Base-by-base conservation (phyloP, 2,888 invertebrate species). In the Oeneis ivallda region DNA sequence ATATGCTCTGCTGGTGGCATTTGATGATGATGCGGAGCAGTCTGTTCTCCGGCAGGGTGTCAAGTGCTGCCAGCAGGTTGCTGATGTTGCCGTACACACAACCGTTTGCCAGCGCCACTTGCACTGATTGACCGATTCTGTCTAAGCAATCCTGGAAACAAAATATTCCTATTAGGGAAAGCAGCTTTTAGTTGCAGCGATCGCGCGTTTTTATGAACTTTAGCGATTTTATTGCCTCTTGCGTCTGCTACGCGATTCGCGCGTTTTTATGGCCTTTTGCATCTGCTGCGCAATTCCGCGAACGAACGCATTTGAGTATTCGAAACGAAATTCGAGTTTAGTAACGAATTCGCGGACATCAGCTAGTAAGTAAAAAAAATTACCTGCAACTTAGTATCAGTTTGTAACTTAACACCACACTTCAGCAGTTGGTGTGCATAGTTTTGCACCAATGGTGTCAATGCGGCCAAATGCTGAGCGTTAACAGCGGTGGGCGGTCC, bases 21-120 rank as follows among this genome's bases (percentile, higher is more conserved):
- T 92, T 92, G 15, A 95, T 93, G 57, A 95, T 93, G 73, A 95
- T 94, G 72, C 87, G 85, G 75, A 95, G 89, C 13, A 95, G 84
- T 66, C 93, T 86, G 84, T 95, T 94, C 63, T 93, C 92, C 0
- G 95, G 95, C 63, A 96, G 83, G 0, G 93, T 92, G 71, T 94
- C 93, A 17, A 96, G 76, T 2, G 93, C 88, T 34, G 93, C 92
- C 3, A 95, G 86, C 13, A 96, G 83, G 74, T 94, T 94, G 67
- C 95, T 95, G 72, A 95, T 94, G 81, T 96, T 96, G 32, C 96
- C 96, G 79, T 95, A 96, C 53, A 97, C 94, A 82, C 96, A 96
- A 68, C 95, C 95, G 34, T 95, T 94, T 17, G 95, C 94, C 41
- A 97, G 87, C 0, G 96, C 95, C 13, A 97, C 95, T 83, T 97